Evolutionary conservation across 2,113 vertebrate genomes (phyloP), one percentile per base, ranked within the genome.

Genomic region (Cacatua alba): DNA sequence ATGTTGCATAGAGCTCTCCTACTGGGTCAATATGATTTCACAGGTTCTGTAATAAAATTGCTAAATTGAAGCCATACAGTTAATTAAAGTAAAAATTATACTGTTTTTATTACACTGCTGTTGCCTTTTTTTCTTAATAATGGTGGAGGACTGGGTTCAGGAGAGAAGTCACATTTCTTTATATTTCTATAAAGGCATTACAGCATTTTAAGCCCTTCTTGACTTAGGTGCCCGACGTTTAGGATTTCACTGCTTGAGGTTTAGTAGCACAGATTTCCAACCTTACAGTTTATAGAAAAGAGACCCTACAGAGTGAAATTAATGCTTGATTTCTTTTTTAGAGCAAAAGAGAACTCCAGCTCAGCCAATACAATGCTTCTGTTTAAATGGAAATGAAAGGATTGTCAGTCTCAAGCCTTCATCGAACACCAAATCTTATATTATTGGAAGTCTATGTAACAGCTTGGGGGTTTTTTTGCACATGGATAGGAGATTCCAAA

Each of bases 61-160:
- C 17, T 91, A 72, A 92, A 74, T 14, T 65, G 31, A 81, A 91
- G 37, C 7, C 17, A 63, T 41, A 9, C 63, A 87, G 29, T 63
- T 91, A 94, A 77, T 81, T 74, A 70, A 89, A 86, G 11, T 25
- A 91, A 89, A 92, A 92, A 86, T 52, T 67, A 81, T 18, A 31
- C 18, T 28, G 26, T 16, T 13, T 10, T 57, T n/a, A 57, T 57
- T 57, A n/a, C n/a, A n/a, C 13, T 33, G 55, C 8, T 68, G 9
- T 44, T 67, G 6, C 0, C 5, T 19, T 52, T 72, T 64, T 10
- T 53, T 17, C 26, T 76, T 39, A 20, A 25, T 62, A 85, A 82
- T 77, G 3, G 46, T 70, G 35, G 33, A 65, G 76, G 55, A 75
- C 62, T 55, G 65, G 11, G 25, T 62, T 76, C 14, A 65, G 18